Conservation (phyloP, 2,797 vertebrate genomes). For the Anguilla anguilla region DNA sequence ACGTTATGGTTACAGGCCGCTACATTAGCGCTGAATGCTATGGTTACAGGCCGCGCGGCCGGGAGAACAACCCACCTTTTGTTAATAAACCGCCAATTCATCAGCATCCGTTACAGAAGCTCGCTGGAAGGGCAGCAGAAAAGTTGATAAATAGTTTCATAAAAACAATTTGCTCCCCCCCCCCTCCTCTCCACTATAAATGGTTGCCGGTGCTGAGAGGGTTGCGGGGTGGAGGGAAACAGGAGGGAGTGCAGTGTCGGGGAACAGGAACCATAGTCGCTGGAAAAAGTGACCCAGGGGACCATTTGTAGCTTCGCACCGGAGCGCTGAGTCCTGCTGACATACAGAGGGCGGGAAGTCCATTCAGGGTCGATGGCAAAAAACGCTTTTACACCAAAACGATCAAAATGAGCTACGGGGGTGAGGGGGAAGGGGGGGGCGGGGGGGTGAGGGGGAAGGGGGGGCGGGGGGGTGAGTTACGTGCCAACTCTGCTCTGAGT, state of each 20-base stretch:
- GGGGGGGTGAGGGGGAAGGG: too few relatives aligned
- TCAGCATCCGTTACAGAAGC: constrained; percentile 73
- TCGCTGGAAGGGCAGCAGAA: constrained; percentile 50
- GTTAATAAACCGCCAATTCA: constrained; percentile 77
- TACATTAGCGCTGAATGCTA: constrained; percentile 18
- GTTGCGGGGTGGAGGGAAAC: not conserved
- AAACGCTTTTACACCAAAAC: not conserved
- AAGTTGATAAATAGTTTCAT: constrained; percentile 70
- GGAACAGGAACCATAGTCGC: constrained; percentile 72
- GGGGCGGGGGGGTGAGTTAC: not conserved
- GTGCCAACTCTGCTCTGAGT: too few relatives aligned
- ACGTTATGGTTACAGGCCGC: too few relatives aligned
- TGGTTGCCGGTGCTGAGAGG: not conserved
- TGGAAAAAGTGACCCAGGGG: constrained; percentile 74
- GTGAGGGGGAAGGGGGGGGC: not conserved
- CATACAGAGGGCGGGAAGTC: too few relatives aligned
- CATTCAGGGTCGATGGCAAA: too few relatives aligned
- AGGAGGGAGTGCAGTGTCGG: constrained; percentile 40
- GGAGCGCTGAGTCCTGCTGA: constrained; percentile 48
- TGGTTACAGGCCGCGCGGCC: constrained; percentile 62
- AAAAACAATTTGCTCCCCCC: constrained; percentile 74
- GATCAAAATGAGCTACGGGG: not conserved
- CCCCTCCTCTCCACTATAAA: constrained; percentile 44
- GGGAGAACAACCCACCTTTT: constrained; percentile 72
- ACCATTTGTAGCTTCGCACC: constrained; percentile 58